A percentile compares a stretch with the other conserved stretches of the same genome.
These are phyloP conservation scores for Malthinus seriepunctatus DNA, from an alignment of 2,888 invertebrate genomes.

Conservation along the genomic window DNA sequence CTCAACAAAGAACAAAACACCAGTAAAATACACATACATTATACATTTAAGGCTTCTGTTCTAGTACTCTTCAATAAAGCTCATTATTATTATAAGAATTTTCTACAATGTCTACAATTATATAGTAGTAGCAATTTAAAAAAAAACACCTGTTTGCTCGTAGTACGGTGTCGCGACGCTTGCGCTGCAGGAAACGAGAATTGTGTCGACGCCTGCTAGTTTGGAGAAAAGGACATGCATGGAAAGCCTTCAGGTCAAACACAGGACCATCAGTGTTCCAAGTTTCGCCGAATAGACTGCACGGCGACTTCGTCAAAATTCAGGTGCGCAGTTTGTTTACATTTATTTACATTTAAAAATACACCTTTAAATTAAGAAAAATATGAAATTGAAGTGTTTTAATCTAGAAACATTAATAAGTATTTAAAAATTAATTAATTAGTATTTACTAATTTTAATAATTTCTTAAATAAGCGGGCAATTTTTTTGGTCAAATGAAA, in stretches of 20 bases:
- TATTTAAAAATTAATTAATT: too few relatives aligned
- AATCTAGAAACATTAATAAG: too few relatives aligned
- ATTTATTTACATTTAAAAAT: conserved; percentile 12
- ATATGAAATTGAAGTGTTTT: too few relatives aligned
- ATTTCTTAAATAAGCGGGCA: too few relatives aligned
- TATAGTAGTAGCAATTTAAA: not conserved
- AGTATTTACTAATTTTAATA: too few relatives aligned
- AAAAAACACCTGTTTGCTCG: conserved; percentile 26
- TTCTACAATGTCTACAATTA: too few relatives aligned
- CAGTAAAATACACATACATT: too few relatives aligned
- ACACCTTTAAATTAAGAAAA: not conserved
- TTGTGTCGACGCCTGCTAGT: conserved; percentile 24
- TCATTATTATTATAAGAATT: too few relatives aligned
- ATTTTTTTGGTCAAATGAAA: too few relatives aligned
- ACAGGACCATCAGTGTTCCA: conserved; percentile 23
- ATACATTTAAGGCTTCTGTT: too few relatives aligned
- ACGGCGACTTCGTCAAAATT: conserved; percentile 15
- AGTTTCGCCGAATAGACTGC: conserved; percentile 19
- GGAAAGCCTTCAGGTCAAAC: conserved; percentile 16
- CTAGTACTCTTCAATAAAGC: too few relatives aligned
- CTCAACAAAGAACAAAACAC: too few relatives aligned
- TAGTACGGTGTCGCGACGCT: conserved; percentile 18
- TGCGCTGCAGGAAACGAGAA: conserved; percentile 11
- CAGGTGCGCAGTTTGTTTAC: conserved; percentile 16
- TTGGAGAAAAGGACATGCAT: conserved; percentile 20